phyloP scores from a whole-genome alignment of 2,113 vertebrate species.

The Turnix velox region DNA sequence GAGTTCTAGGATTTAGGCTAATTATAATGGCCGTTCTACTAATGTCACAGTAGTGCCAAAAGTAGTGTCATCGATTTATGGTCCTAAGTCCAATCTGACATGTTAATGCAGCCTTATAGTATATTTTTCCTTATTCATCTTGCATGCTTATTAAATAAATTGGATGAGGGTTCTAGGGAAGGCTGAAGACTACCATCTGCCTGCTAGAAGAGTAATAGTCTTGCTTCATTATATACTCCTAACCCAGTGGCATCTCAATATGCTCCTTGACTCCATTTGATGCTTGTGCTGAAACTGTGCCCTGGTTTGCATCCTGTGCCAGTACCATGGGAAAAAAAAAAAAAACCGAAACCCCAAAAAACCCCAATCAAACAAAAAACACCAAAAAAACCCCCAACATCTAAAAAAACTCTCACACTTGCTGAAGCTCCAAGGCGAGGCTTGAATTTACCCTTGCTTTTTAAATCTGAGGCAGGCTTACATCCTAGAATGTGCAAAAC shows the following conservation, averaged over 20 bases:
- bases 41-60: conserved; percentile 44
- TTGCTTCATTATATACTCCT: background rate
- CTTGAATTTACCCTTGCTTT: background rate
- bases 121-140: background rate
- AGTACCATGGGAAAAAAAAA: background rate
- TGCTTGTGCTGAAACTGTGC: background rate
- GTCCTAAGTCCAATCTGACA: conserved; percentile 31
- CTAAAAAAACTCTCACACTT: too few relatives aligned
- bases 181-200: conserved; percentile 45
- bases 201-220: conserved; percentile 18
- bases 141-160: conserved; percentile 33
- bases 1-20: conserved; percentile 43
- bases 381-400: too few relatives aligned
- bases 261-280: background rate
- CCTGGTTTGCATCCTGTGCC: background rate
- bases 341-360: too few relatives aligned
- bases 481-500: background rate
- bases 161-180: conserved; percentile 4
- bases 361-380: too few relatives aligned
- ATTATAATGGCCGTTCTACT: conserved; percentile 59
- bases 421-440: background rate
- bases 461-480: background rate
- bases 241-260: background rate
- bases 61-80: conserved; percentile 31
- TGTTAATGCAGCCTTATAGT: conserved; percentile 44